Conservation (phyloP, 2,888 invertebrate species). For the Neocrepidodera transversa region DNA sequence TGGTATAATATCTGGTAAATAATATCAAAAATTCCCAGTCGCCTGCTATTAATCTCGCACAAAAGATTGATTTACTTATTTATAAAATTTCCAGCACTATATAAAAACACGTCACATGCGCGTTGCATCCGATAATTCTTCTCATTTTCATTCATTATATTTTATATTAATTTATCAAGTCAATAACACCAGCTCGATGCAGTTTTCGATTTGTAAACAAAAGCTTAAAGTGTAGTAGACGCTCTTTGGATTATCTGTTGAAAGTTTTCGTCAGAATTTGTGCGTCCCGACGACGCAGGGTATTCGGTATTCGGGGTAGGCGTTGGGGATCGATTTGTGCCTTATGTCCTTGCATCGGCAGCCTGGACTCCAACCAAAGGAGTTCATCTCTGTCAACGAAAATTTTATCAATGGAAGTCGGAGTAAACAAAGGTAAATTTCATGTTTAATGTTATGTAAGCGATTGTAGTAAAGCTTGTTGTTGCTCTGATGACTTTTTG, state of each 20-base stretch:
- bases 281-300: slow-evolving; percentile 6
- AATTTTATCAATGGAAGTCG: slow-evolving; percentile 12
- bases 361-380: background rate
- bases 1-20: too few species aligned
- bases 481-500: background rate
- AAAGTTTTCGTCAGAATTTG: too few species aligned
- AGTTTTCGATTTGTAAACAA: slow-evolving; percentile 32
- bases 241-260: background rate
- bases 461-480: background rate
- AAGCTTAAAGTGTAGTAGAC: slow-evolving; percentile 10
- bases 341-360: slow-evolving; percentile 4
- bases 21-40: too few species aligned
- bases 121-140: slow-evolving; percentile 3
- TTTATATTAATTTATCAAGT: slow-evolving; percentile 23
- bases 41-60: background rate
- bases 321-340: slow-evolving; percentile 32
- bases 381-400: slow-evolving; percentile 3
- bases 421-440: slow-evolving; percentile 9
- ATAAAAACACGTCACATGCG: slow-evolving; percentile 18
- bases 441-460: background rate
- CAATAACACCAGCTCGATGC: slow-evolving; percentile 17
- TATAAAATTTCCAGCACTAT: slow-evolving; percentile 11
- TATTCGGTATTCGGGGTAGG: slow-evolving; percentile 20
- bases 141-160: slow-evolving; percentile 16
- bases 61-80: slow-evolving; percentile 12